Base-by-base conservation (phyloP, 2,113 vertebrate genomes). In the Triplophysa dalaica region DNA sequence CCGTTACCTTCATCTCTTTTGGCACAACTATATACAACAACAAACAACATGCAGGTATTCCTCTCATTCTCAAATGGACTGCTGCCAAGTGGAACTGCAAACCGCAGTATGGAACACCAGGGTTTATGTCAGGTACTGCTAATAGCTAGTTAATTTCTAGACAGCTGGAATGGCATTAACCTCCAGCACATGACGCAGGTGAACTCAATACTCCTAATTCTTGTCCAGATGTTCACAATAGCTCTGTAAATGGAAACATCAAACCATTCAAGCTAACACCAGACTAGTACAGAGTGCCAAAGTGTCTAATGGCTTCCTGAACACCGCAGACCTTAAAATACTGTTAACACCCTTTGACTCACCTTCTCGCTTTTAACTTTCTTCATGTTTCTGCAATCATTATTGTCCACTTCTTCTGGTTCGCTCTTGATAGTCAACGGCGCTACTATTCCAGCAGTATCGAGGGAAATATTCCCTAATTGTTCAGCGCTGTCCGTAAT, bases 281-380 rank as follows among this genome's bases (percentile, higher is more conserved):
- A 74, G 50, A n/a, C 19, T n/a, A 7, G 21, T 58, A n/a, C 8
- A 21, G 54, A 11, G 19, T 21, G 7, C 54, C 14, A 52, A 54
- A 54, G 17, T 54, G 50, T 54, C 13, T 52, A 67, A 41, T 19
- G 29, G 5, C 8, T 41, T 67, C 12, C 29, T 41, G 14, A 41
- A n/a, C 65, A 67, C 2, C 8, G 38, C 54, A 54, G 54, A 29
- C 0, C 50, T 70, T 21, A 13, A 50, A 54, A 54, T 6, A 13
- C 50, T 54, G 5, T 0, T 58, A 48, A 72, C 26, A 60, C 41
- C 50, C 58, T 24, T 17, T n/a, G 83, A 87, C 95, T 90, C 95
- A 99, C 98, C 97, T 99, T 99, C 90, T 99, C 98, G 8, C 92
- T 94, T 91, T 99, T 99, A 86, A 98, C 93, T 90, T 99, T 99